phyloP scores from a whole-genome alignment of 2,797 vertebrate genomes.

The Masticophis lateralis region DNA sequence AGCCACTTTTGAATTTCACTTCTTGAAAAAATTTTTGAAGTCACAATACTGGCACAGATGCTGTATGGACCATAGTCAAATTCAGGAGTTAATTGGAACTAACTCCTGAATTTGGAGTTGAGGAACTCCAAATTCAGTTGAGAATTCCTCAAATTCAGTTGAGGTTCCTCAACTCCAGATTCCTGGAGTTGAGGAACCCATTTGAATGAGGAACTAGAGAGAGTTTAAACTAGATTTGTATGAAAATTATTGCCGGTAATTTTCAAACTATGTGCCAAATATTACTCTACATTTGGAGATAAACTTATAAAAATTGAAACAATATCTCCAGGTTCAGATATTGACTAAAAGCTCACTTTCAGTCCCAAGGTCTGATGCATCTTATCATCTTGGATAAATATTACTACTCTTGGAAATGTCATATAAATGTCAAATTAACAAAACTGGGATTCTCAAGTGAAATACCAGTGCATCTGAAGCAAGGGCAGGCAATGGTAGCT shows the following conservation, averaged over 20 bases:
- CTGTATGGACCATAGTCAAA: background rate
- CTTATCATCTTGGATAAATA: background rate
- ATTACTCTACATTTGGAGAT: background rate
- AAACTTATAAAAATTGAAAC: background rate
- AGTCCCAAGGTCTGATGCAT: background rate
- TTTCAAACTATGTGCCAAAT: background rate
- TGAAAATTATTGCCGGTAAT: background rate
- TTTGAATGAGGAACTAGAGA: background rate
- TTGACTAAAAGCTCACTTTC: background rate
- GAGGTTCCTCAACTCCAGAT: no score
- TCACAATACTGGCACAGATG: background rate
- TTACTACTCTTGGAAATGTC: background rate
- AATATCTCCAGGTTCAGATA: background rate
- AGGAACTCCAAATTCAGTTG: no score
- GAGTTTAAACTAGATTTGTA: background rate
- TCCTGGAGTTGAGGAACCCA: no score
- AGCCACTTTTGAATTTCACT: background rate
- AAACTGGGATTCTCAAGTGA: background rate
- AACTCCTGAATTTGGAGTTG: no score
- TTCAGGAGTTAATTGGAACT: background rate
- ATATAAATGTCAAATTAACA: background rate
- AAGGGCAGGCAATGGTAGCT: background rate
- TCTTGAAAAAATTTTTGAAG: background rate
- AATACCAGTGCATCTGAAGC: background rate
- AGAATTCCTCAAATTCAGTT: no score